A percentile compares a stretch with the other conserved stretches of the same genome.
Conservation (phyloP, 2,797 vertebrate genomes). For the Pangasius larnaudii region DNA sequence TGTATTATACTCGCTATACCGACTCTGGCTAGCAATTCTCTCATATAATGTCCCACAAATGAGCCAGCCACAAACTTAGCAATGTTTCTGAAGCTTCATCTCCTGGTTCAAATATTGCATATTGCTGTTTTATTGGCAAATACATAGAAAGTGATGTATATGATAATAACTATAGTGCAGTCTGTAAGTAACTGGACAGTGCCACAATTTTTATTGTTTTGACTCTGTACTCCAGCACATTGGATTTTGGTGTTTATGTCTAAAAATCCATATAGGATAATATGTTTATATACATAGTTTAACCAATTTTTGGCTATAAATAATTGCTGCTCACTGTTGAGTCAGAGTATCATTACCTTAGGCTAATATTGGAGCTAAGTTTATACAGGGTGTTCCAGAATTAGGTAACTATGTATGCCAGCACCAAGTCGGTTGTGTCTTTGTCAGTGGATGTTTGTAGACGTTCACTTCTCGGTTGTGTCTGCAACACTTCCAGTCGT, state of each 20-base stretch:
- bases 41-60: constrained; percentile 52
- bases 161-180: background rate
- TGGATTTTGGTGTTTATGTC: background rate
- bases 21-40: constrained; percentile 53
- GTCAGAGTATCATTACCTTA: background rate
- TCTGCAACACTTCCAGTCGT: too few relatives aligned
- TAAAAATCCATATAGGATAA: background rate
- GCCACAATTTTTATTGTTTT: background rate
- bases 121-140: constrained; percentile 38
- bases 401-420: too few relatives aligned
- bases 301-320: background rate
- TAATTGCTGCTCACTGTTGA: background rate
- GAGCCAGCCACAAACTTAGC: constrained; percentile 50
- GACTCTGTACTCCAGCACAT: too few relatives aligned
- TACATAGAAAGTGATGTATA: background rate
- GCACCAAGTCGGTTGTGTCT: too few relatives aligned
- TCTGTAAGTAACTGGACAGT: constrained; percentile 13
- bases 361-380: background rate
- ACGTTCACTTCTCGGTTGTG: too few relatives aligned
- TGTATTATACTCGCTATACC: constrained; percentile 60
- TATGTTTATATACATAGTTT: background rate
- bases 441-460: too few relatives aligned
- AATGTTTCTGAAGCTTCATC: constrained; percentile 42
- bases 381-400: background rate
- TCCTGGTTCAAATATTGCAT: constrained; percentile 1